Conservation (phyloP, 2,888 invertebrate genomes). For the Phoenoteleia sp. region DNA sequence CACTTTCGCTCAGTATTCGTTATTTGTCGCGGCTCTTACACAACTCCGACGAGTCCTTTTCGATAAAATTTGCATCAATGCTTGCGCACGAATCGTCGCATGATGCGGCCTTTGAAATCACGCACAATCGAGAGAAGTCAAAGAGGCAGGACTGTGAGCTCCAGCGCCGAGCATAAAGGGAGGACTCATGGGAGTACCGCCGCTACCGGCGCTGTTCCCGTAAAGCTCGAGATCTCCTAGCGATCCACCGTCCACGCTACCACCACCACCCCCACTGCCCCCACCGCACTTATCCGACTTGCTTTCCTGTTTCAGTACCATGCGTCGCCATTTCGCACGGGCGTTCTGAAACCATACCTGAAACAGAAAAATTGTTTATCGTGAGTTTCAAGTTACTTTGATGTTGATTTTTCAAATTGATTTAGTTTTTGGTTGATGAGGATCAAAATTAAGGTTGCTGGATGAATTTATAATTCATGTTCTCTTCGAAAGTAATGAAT, state of each 20-base stretch:
- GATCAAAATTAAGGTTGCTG: too few species aligned
- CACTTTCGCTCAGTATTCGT: constrained; percentile 41
- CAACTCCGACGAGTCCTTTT: constrained; percentile 32
- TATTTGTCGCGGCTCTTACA: constrained; percentile 38
- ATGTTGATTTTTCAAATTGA: neutral
- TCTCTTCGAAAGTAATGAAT: too few species aligned
- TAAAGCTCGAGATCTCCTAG: constrained; percentile 87
- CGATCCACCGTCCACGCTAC: constrained; percentile 88
- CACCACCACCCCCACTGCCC: constrained; percentile 86
- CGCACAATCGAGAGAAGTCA: constrained; percentile 92
- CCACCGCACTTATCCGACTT: constrained; percentile 91
- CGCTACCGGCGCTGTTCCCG: constrained; percentile 89
- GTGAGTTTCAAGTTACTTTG: neutral
- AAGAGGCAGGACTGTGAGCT: constrained; percentile 91
- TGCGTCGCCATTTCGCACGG: constrained; percentile 96
- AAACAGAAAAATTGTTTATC: constrained; percentile 85
- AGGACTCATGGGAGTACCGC: constrained; percentile 91
- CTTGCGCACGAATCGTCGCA: constrained; percentile 62
- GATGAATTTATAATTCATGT: too few species aligned
- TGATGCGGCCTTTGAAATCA: constrained; percentile 86
- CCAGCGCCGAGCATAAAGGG: constrained; percentile 91
- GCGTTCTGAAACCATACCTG: constrained; percentile 99
- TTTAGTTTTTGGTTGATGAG: too few species aligned
- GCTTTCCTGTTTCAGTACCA: constrained; percentile 94
- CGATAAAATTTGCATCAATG: constrained; percentile 61